Evolutionary conservation across 2,113 vertebrate genomes (phyloP).

Genomic region (Syrrhaptes paradoxus): DNA sequence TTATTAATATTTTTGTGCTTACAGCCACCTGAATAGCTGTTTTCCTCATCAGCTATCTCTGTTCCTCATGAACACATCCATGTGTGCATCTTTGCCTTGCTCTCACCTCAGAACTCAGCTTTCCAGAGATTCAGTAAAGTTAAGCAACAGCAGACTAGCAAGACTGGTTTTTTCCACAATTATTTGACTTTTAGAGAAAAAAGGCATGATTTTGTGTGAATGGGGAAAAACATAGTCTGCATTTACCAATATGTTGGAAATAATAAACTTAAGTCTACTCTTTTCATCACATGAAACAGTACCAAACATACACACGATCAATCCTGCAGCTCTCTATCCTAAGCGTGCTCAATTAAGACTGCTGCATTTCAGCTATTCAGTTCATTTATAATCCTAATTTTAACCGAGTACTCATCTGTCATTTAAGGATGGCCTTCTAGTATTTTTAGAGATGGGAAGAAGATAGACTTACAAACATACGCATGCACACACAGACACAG

Average conservation of each 20-base stretch:
- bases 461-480: not conserved
- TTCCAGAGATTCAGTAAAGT: not conserved
- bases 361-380: not conserved
- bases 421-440: not conserved
- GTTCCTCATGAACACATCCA: not conserved
- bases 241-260: not conserved
- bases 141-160: not conserved
- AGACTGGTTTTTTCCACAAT: accelerated
- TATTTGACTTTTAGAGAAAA: not conserved
- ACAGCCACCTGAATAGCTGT: accelerated
- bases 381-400: not conserved
- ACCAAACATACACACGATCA: not conserved
- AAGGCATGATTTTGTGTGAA: not conserved
- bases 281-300: not conserved
- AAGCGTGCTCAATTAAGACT: not conserved
- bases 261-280: not conserved
- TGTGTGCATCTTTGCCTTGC: not conserved
- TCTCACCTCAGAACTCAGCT: not conserved
- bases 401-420: not conserved
- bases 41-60: not conserved
- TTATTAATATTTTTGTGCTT: not conserved
- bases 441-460: not conserved
- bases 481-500: not conserved
- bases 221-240: accelerated
- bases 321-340: not conserved